Conservation (phyloP, 2,888 invertebrate genomes). For the Crossocerus cetratus region DNA sequence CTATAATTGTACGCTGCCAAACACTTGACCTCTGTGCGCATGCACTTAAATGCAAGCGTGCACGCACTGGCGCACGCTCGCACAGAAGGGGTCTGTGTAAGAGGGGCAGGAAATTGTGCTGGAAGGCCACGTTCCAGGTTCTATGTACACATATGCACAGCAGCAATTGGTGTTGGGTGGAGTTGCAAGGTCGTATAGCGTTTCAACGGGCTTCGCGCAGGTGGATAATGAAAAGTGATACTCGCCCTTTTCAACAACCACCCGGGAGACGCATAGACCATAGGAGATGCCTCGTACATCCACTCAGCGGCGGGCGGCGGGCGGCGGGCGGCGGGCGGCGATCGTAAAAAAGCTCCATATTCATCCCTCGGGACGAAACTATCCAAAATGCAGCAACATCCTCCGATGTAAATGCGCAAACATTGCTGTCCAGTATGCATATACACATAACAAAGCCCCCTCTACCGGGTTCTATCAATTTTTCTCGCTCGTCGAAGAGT, state of each 20-base stretch:
- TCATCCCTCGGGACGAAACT: background rate
- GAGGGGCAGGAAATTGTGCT: constrained; percentile 48
- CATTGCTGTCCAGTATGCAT: background rate
- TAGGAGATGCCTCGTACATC: constrained; percentile 7
- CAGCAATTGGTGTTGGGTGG: background rate
- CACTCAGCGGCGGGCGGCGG: constrained; percentile 6
- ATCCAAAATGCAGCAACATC: background rate
- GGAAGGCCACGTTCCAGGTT: constrained; percentile 24
- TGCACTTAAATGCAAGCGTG: constrained; percentile 25
- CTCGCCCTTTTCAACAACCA: constrained; percentile 20
- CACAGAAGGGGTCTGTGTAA: constrained; percentile 36
- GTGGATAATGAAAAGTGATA: constrained; percentile 43
- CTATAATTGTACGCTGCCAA: constrained; percentile 48
- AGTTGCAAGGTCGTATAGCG: constrained; percentile 37
- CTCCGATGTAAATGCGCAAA: background rate
- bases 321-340: background rate
- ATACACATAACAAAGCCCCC: background rate
- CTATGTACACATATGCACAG: background rate
- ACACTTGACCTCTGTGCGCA: constrained; percentile 48
- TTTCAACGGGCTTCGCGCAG: constrained; percentile 28
- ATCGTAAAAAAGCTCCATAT: constrained; percentile 9
- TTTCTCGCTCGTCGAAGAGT: background rate
- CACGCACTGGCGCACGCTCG: constrained; percentile 27
- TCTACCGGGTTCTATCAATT: background rate
- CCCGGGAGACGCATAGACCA: constrained; percentile 5